Evolutionary conservation across 2,797 vertebrate species (phyloP).

Genomic region (Necrosyrtes monachus): DNA sequence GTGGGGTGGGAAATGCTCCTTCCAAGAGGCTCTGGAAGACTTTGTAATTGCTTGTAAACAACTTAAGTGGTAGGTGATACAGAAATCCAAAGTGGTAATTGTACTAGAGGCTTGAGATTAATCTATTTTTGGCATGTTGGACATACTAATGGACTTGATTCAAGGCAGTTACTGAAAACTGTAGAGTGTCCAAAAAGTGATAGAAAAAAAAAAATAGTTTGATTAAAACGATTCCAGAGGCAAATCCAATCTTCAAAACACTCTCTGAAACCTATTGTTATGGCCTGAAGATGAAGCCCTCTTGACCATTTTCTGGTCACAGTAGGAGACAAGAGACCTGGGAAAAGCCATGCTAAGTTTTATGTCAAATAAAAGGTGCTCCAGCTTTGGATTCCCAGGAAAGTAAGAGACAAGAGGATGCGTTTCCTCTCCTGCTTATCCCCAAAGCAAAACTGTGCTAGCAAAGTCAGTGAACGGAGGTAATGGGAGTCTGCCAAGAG

Average conservation of each 20-base stretch:
- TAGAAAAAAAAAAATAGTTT: neutral
- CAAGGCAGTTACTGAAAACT: neutral
- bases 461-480: neutral
- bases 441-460: neutral
- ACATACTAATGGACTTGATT: neutral
- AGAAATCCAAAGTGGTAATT: conserved; percentile 9
- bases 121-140: conserved; percentile 11
- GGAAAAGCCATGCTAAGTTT: neutral
- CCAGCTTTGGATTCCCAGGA: neutral
- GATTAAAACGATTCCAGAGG: neutral
- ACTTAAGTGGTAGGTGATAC: neutral
- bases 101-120: neutral
- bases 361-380: neutral
- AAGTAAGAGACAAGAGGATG: neutral
- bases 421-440: neutral
- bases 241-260: neutral
- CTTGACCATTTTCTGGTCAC: too few relatives aligned
- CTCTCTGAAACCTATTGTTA: neutral
- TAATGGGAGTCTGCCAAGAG: neutral
- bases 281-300: neutral
- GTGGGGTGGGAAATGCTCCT: neutral
- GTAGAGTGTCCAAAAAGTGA: neutral
- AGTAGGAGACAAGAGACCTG: neutral
- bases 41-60: conserved; percentile 40
- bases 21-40: neutral